phyloP scores from a whole-genome alignment of 2,888 invertebrate species.

The Incurvaria masculella region DNA sequence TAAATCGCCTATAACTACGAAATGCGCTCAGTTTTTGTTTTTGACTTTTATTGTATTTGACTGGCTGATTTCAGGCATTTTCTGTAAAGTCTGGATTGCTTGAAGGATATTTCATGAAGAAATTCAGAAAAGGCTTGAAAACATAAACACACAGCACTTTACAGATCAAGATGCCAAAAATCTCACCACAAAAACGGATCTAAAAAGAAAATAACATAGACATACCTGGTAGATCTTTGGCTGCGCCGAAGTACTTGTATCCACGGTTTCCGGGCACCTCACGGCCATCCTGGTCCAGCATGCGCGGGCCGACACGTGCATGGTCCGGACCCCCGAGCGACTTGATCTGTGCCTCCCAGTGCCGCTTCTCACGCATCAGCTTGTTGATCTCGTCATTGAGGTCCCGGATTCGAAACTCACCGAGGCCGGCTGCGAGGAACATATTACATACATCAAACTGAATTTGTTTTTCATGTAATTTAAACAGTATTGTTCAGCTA shows the following conservation, averaged over 20 bases:
- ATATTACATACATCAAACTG: too few species aligned
- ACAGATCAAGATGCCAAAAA: too few species aligned
- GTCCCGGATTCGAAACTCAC: slow-evolving; percentile 97
- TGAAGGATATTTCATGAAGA: too few species aligned
- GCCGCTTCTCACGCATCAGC: slow-evolving; percentile 89
- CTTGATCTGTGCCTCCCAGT: slow-evolving; percentile 97
- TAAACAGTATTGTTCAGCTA: too few species aligned
- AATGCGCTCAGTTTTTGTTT: too few species aligned
- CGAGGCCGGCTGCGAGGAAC: slow-evolving; percentile 84
- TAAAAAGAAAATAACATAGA: slow-evolving; percentile 1
- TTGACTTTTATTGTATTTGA: too few species aligned
- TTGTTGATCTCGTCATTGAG: slow-evolving; percentile 99
- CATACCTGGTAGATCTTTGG: slow-evolving; percentile 89
- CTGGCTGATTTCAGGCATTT: too few species aligned
- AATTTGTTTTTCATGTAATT: too few species aligned
- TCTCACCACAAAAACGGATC: background rate
- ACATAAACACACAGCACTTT: too few species aligned
- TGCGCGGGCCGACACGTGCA: slow-evolving; percentile 85
- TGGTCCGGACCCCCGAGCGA: slow-evolving; percentile 95
- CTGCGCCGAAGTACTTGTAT: slow-evolving; percentile 98
- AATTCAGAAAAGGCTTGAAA: too few species aligned
- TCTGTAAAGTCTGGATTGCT: too few species aligned
- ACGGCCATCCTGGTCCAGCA: slow-evolving; percentile 90
- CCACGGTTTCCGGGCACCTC: slow-evolving; percentile 98
- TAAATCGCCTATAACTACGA: too few species aligned